A percentile compares a stretch with the other conserved stretches of the same genome.
Conservation (phyloP, 2,797 vertebrate genomes). For the Botia kubotai region DNA sequence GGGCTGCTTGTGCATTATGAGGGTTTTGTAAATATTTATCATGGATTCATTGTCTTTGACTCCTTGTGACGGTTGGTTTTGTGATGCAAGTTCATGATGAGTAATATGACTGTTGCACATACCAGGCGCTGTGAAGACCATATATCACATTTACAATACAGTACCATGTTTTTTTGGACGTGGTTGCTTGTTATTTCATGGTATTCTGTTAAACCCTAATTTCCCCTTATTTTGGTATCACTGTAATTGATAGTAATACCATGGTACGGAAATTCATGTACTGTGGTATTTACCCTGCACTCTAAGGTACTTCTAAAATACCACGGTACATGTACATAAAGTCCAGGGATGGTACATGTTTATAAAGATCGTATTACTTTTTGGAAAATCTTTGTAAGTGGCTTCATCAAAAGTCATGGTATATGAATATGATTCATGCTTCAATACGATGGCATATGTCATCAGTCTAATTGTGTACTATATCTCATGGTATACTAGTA, state of each 20-base stretch:
- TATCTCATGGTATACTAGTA: no score
- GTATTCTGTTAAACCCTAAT: no score
- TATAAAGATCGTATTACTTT: no score
- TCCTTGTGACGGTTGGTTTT: not conserved
- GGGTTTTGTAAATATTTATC: not conserved
- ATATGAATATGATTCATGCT: not conserved
- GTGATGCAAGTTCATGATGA: not conserved
- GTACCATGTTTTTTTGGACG: no score
- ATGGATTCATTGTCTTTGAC: not conserved
- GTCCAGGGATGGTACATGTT: no score
- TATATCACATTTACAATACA: not conserved
- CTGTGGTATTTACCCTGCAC: not conserved
- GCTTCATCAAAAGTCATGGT: not conserved
- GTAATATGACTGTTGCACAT: not conserved
- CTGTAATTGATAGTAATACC: no score
- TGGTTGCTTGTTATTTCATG: no score
- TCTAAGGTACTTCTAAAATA: not conserved
- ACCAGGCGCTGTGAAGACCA: no score
- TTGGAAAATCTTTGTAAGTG: no score
- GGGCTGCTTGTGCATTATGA: not conserved
- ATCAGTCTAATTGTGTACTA: no score
- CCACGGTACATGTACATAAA: no score
- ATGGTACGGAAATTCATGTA: not conserved
- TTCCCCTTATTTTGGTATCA: no score
- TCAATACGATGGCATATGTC: not conserved